Evolutionary conservation across 23 tunicate genomes (phyloP).

Genomic region (Diplosoma virens): DNA sequence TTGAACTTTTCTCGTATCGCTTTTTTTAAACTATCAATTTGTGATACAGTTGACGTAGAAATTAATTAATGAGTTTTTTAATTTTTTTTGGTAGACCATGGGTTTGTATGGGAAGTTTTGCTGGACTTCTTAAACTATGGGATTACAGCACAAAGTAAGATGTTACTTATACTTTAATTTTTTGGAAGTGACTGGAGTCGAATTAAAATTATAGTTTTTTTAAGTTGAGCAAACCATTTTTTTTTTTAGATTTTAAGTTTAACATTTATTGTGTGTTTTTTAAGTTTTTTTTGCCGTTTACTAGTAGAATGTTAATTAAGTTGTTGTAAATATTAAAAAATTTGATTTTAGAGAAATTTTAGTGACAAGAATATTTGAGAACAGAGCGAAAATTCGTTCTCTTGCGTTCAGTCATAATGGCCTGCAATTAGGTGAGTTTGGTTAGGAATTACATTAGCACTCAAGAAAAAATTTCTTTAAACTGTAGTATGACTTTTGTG

Average conservation of each 20-base stretch:
- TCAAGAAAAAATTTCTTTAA: background rate
- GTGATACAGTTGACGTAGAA: background rate
- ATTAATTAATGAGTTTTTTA: background rate
- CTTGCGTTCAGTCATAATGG: constrained; percentile 63
- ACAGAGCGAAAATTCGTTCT: constrained; percentile 49
- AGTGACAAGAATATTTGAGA: constrained; percentile 68
- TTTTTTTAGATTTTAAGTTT: too few species aligned
- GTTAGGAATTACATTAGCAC: background rate
- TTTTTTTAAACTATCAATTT: too few species aligned
- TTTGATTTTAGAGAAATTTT: constrained; percentile 49
- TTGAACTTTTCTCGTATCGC: too few species aligned
- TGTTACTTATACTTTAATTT: too few species aligned
- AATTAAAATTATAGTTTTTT: too few species aligned
- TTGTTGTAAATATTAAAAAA: too few species aligned
- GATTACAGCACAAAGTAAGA: constrained; percentile 76
- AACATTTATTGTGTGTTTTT: too few species aligned
- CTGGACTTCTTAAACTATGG: constrained; percentile 78
- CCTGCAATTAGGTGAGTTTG: constrained; percentile 57
- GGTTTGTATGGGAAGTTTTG: constrained; percentile 81
- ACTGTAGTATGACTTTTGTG: too few species aligned
- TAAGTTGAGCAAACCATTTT: too few species aligned
- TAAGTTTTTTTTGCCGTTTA: too few species aligned
- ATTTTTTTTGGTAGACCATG: constrained; percentile 36
- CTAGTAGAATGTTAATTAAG: too few species aligned
- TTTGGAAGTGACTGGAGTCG: too few species aligned